Conservation (phyloP, 2,113 vertebrate genomes). For the Callionymus lyra region DNA sequence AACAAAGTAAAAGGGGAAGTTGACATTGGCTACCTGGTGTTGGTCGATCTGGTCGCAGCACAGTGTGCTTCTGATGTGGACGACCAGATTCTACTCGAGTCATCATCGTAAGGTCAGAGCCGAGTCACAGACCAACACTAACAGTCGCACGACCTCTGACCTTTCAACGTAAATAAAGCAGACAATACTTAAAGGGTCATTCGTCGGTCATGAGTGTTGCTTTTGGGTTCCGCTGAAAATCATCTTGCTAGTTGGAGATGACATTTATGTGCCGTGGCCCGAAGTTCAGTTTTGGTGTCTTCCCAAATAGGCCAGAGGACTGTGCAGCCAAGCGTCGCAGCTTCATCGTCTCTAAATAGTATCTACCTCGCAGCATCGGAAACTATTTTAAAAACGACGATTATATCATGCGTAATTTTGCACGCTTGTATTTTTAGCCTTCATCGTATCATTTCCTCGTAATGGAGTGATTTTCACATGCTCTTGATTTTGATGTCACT, state of each 20-base stretch:
- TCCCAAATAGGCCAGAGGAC: neutral
- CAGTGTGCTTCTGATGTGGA: neutral
- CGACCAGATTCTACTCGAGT: too few species aligned
- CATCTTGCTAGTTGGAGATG: conserved; percentile 9
- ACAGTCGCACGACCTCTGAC: too few species aligned
- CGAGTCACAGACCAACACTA: too few species aligned
- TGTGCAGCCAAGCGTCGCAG: conserved; percentile 2
- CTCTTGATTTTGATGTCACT: neutral
- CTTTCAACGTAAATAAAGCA: neutral
- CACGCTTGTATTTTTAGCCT: neutral
- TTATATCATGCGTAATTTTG: neutral
- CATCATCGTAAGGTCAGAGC: too few species aligned
- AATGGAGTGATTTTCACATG: neutral
- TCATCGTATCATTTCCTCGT: neutral
- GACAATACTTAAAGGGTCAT: neutral
- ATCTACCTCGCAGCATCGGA: neutral
- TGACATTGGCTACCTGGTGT: neutral
- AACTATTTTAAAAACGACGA: conserved; percentile 6
- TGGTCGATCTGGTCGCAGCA: conserved; percentile 3
- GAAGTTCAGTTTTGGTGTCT: conserved; percentile 1
- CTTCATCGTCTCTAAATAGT: conserved; percentile 6
- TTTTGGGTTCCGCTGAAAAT: neutral
- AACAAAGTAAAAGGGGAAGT: neutral
- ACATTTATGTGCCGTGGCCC: conserved; percentile 21
- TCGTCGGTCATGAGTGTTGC: neutral